A percentile compares a stretch with the other conserved stretches of the same genome.
These are phyloP conservation scores for Macrotrachela quadricornifera DNA, from an alignment of 1,140 invertebrate genomes.

Conservation along the genomic window DNA sequence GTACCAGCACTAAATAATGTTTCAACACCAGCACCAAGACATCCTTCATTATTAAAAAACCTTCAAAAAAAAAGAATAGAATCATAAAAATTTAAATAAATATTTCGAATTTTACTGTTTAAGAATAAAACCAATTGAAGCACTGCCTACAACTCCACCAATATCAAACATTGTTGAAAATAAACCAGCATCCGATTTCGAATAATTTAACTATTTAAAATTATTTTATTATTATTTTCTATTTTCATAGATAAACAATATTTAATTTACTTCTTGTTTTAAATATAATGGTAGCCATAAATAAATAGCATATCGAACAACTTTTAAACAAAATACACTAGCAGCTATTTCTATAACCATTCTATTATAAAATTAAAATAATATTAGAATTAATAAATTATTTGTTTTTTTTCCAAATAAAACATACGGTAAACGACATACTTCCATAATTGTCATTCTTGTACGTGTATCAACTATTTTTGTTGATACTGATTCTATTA, in stretches of 20 bases:
- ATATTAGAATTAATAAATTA: neutral
- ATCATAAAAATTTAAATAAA: constrained; percentile 1
- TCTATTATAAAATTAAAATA: constrained; percentile 13
- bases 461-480: constrained; percentile 1
- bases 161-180: constrained; percentile 36
- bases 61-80: constrained; percentile 13
- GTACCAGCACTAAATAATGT: constrained; percentile 23
- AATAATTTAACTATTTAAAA: constrained; percentile 26
- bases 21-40: constrained; percentile 29
- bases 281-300: constrained; percentile 37
- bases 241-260: no score
- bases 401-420: neutral
- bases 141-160: constrained; percentile 34
- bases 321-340: constrained; percentile 34
- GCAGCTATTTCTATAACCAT: constrained; percentile 33
- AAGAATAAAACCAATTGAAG: constrained; percentile 30
- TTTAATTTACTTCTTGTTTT: constrained; percentile 19
- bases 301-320: constrained; percentile 36
- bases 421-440: constrained; percentile 18
- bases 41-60: constrained; percentile 23
- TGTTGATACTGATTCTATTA: neutral
- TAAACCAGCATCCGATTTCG: constrained; percentile 28
- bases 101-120: constrained; percentile 17
- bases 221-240: neutral
- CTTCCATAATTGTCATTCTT: neutral